Base-by-base conservation (phyloP, 2,797 vertebrate species). In the Oceanodroma leucorhoa region DNA sequence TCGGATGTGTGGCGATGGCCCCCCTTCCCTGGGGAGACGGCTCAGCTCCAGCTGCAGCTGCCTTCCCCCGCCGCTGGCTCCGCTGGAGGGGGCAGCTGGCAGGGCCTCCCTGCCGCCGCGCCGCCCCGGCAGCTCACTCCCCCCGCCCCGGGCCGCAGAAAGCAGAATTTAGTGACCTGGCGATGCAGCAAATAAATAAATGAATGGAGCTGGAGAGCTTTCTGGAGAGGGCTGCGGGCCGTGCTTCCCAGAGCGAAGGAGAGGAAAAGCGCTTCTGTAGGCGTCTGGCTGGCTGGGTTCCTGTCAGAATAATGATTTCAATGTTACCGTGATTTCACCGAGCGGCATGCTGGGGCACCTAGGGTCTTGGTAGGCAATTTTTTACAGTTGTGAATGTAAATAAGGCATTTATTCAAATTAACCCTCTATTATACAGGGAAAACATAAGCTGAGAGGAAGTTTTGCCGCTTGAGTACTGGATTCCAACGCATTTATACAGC, bases 251-350 rank as follows among this genome's bases (percentile, higher is more conserved):
- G 62, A 86, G 91, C 14, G 30, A 75, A 76, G 93, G 93, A 83
- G 90, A 96, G 95, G 91, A 96, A 96, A 96, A 94, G 91, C 45
- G 73, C 91, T 96, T 90, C 94, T 96, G 89, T 94, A 96, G 95
- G 94, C 85, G 85, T 97, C 96, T 96, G 96, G 91, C 95, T 95
- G 94, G 95, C 95, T 91, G 95, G 61, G 91, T 94, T 97, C 95
- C 95, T 96, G 95, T 87, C 94, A 94, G 94, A 95, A 93, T 95
- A 96, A 95, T 94, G 87, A 91, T 90, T 94, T 86, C 96, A 95
- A 88, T 95, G 91, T 92, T 96, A 71, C 89, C 14, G n/a, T 65
- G 87, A 93, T 93, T 96, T 91, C 95, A 92, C 77, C 62, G 2
- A 94, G 88, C 61, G 3, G 93, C 90, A 88, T 5, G 38, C 83